Conservation (phyloP, 2,888 invertebrate species). For the Anoplius nigerrimus region DNA sequence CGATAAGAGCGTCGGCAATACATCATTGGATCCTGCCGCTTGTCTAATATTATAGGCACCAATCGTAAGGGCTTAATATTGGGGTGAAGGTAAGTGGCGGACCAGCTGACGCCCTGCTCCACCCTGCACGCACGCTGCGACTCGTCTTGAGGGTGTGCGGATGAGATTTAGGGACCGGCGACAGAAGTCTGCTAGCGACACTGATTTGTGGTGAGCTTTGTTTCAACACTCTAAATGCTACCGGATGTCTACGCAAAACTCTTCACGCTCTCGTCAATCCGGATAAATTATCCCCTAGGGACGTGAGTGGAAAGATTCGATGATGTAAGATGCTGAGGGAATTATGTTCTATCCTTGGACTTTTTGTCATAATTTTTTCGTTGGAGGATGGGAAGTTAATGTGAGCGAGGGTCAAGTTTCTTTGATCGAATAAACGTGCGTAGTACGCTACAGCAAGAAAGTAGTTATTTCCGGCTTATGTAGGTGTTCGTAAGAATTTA, state of each 20-base stretch:
- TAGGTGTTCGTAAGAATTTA: too few relatives aligned
- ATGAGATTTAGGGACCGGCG: constrained; percentile 74
- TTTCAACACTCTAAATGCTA: constrained; percentile 67
- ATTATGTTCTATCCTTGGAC: too few relatives aligned
- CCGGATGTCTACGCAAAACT: constrained; percentile 35
- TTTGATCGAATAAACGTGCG: too few relatives aligned
- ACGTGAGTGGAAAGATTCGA: background rate
- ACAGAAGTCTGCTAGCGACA: constrained; percentile 74
- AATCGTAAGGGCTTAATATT: constrained; percentile 75
- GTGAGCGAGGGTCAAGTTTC: too few relatives aligned
- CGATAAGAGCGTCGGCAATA: constrained; percentile 62
- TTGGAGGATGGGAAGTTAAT: too few relatives aligned
- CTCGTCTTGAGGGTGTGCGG: constrained; percentile 75
- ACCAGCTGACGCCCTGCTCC: constrained; percentile 77
- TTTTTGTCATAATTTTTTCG: too few relatives aligned
- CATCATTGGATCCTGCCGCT: constrained; percentile 71
- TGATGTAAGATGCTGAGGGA: too few relatives aligned
- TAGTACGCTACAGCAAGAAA: too few relatives aligned
- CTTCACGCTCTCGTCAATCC: constrained; percentile 6
- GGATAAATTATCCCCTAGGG: too few relatives aligned
- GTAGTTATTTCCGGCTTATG: too few relatives aligned
- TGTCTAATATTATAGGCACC: constrained; percentile 74
- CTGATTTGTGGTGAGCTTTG: constrained; percentile 75
- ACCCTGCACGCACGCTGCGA: constrained; percentile 72
- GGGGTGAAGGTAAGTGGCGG: constrained; percentile 77